phyloP scores from a whole-genome alignment of 2,888 invertebrate species.

The Trypoxylon attenuatum region DNA sequence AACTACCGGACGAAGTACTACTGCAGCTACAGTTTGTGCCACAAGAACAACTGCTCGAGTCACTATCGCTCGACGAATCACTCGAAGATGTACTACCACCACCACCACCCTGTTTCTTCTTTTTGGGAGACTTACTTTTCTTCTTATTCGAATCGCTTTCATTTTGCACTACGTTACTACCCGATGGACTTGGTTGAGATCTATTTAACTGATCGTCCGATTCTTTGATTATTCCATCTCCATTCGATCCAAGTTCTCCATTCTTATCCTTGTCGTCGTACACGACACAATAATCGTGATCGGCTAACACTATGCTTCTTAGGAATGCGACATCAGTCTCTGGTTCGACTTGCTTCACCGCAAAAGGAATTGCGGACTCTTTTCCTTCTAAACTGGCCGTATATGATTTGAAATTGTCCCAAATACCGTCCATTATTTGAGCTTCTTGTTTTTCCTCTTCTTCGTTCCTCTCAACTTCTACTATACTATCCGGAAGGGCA shows the following conservation, averaged over 20 bases:
- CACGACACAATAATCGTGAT: conserved; percentile 84
- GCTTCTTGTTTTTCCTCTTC: conserved; percentile 77
- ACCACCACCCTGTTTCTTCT: conserved; percentile 71
- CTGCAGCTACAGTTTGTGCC: conserved; percentile 90
- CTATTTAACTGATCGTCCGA: conserved; percentile 36
- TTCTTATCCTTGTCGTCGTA: conserved; percentile 58
- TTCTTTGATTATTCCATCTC: conserved; percentile 35
- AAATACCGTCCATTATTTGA: conserved; percentile 82
- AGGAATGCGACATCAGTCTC: conserved; percentile 57
- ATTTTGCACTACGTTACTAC: conserved; percentile 60
- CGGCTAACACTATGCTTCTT: conserved; percentile 74
- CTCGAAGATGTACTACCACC: conserved; percentile 81
- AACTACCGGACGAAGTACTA: conserved; percentile 82
- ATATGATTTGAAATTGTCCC: conserved; percentile 86
- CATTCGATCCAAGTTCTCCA: conserved; percentile 25
- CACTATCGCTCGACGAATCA: conserved; percentile 85
- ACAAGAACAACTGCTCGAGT: conserved; percentile 86
- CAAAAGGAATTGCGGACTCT: conserved; percentile 28
- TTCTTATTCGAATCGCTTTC: conserved; percentile 52
- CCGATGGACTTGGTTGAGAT: conserved; percentile 48
- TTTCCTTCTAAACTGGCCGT: conserved; percentile 81
- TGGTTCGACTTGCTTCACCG: conserved; percentile 47
- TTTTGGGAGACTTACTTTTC: conserved; percentile 71
- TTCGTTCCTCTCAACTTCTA: conserved; percentile 65
- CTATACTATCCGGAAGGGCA: conserved; percentile 30